Conservation (phyloP, 2,797 vertebrate species). For the Schizothorax lantsangensis region DNA sequence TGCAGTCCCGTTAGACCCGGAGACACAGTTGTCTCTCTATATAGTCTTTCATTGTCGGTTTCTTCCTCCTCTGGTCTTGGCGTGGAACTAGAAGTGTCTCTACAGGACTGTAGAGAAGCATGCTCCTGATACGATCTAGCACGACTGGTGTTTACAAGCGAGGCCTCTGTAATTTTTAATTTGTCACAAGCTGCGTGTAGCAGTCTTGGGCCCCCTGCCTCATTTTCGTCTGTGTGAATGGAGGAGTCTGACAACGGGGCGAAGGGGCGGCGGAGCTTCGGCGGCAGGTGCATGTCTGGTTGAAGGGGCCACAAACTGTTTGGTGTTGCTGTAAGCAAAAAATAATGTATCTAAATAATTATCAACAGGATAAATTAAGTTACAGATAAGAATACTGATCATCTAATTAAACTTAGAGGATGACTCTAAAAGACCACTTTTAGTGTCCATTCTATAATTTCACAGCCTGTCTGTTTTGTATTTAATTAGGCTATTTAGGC, state of each 20-base stretch:
- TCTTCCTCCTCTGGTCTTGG: conserved; percentile 58
- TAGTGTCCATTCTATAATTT: too few species aligned
- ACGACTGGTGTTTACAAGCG: conserved; percentile 85
- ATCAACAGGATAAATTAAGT: not conserved
- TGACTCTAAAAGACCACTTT: not conserved
- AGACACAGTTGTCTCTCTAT: conserved; percentile 76
- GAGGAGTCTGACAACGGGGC: conserved; percentile 56
- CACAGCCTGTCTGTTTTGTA: not conserved
- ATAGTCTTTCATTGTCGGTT: conserved; percentile 60
- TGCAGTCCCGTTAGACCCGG: conserved; percentile 73
- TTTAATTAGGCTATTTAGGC: not conserved
- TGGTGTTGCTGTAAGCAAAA: conserved; percentile 70
- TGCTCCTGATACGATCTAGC: conserved; percentile 83
- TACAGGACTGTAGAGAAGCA: conserved; percentile 66
- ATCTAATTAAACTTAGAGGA: not conserved
- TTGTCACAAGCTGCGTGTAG: conserved; percentile 72
- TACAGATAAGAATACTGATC: not conserved
- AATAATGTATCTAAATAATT: not conserved
- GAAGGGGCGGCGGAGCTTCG: conserved; percentile 81
- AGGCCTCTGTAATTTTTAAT: conserved; percentile 83
- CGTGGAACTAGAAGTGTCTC: not conserved
- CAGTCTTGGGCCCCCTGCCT: conserved; percentile 29
- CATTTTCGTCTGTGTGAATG: conserved; percentile 47
- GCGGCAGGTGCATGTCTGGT: conserved; percentile 80
- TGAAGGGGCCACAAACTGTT: conserved; percentile 76